Percentiles rank a stretch among this genome's conserved stretches.
Conservation (phyloP, 2,797 vertebrate genomes). For the Lophotriccus pileatus region DNA sequence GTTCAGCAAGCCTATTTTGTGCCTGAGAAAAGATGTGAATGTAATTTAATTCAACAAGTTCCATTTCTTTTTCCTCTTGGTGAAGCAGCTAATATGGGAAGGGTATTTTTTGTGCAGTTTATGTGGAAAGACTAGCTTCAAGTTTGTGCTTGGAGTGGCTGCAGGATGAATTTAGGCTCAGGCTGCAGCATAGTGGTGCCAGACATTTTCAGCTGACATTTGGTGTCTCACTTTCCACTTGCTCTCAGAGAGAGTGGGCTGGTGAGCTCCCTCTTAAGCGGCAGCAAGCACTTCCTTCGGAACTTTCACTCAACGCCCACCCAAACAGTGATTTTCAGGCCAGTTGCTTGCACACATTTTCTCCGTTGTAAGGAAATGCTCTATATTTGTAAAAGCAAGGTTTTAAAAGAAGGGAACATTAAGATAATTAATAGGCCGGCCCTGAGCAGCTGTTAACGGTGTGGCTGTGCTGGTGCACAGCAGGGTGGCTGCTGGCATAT, state of each 20-base stretch:
- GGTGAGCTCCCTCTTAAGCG: background rate
- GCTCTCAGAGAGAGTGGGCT: background rate
- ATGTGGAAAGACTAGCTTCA: background rate
- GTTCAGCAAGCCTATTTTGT: conserved; percentile 58
- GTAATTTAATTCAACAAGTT: conserved; percentile 51
- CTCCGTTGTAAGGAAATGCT: background rate
- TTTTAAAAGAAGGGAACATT: background rate
- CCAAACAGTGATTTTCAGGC: background rate
- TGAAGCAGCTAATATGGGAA: conserved; percentile 16
- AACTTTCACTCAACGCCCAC: background rate
- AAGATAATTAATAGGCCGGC: background rate
- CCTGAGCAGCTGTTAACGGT: background rate
- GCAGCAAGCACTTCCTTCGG: conserved; percentile 15
- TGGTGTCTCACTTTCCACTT: background rate
- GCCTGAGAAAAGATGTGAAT: conserved; percentile 46
- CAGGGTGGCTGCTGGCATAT: background rate
- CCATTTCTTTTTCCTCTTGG: conserved; percentile 4
- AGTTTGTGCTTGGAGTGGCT: background rate
- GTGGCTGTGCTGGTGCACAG: background rate
- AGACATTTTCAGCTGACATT: conserved; percentile 29
- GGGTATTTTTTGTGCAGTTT: conserved; percentile 7
- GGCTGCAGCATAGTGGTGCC: conserved; percentile 6
- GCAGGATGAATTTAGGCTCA: background rate
- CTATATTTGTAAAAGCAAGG: background rate
- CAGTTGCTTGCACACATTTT: background rate